Evolutionary conservation across 1,140 invertebrate genomes (phyloP).

Genomic region (Drosophila mauritiana): DNA sequence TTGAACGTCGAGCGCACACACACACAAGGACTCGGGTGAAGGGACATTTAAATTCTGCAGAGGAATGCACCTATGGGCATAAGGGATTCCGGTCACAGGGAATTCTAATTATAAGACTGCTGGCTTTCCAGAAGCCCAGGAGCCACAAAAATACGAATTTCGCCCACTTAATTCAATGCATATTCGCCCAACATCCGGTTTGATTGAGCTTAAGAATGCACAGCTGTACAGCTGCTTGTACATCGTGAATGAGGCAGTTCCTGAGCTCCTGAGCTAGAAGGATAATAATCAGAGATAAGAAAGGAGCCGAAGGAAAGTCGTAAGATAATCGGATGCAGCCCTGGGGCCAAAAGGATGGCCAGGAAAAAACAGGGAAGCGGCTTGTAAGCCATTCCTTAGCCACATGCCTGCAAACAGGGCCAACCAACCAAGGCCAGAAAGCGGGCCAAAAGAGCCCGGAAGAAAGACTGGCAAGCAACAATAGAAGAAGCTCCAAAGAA

Average conservation of each 20-base stretch:
- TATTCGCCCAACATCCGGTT: conserved; percentile 5
- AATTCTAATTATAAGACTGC: conserved; percentile 42
- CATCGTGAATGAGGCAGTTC: conserved; percentile 21
- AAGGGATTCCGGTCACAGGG: background rate
- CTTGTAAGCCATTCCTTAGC: conserved; percentile 43
- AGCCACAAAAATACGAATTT: conserved; percentile 9
- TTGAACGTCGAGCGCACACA: conserved; percentile 27
- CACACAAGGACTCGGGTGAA: conserved; percentile 4
- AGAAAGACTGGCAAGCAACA: conserved; percentile 23
- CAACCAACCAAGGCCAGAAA: conserved; percentile 10
- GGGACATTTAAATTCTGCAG: conserved; percentile 44
- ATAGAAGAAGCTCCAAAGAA: conserved; percentile 1
- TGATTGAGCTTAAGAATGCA: conserved; percentile 42
- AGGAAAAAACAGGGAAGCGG: conserved; percentile 34
- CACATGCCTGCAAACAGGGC: conserved; percentile 37
- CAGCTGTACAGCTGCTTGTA: too few relatives aligned
- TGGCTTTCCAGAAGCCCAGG: conserved; percentile 1
- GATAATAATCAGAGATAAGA: conserved; percentile 15
- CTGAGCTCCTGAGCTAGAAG: conserved; percentile 11
- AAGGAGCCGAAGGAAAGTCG: conserved; percentile 4
- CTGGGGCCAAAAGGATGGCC: conserved; percentile 2
- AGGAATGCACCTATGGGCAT: conserved; percentile 15
- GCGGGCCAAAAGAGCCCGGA: background rate
- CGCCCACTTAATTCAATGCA: conserved; percentile 31
- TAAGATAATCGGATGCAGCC: conserved; percentile 40